Percentiles rank a stretch among this genome's conserved stretches.
These are phyloP conservation scores for Porphyrio hochstetteri DNA, from an alignment of 2,113 vertebrate species.

Conservation along the genomic window DNA sequence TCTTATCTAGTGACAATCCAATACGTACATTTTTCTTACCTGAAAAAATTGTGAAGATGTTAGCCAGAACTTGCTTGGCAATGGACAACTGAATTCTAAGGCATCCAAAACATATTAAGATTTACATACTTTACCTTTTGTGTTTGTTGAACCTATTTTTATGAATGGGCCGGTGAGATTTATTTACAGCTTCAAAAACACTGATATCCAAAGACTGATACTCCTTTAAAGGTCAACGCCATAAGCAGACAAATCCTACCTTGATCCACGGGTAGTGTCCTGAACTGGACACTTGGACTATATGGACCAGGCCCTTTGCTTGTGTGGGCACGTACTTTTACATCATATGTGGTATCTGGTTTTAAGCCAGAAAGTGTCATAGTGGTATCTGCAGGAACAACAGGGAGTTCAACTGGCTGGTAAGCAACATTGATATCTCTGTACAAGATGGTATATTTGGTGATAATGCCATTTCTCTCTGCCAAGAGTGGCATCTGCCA, in stretches of 20 bases:
- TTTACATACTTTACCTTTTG: constrained; percentile 81
- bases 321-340: constrained; percentile 99
- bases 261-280: constrained; percentile 99
- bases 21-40: constrained; percentile 75
- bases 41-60: constrained; percentile 68
- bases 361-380: constrained; percentile 92
- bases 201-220: constrained; percentile 79
- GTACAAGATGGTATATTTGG: constrained; percentile 94
- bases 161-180: constrained; percentile 74
- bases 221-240: constrained; percentile 79
- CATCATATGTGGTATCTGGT: constrained; percentile 98
- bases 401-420: constrained; percentile 90
- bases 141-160: constrained; percentile 79
- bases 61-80: constrained; percentile 73
- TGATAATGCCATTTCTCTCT: constrained; percentile 92
- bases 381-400: constrained; percentile 90
- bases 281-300: constrained; percentile 99
- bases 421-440: constrained; percentile 98
- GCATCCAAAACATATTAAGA: constrained; percentile 75
- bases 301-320: constrained; percentile 98
- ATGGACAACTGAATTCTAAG: constrained; percentile 73
- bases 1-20: constrained; percentile 38
- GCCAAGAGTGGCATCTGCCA: constrained; percentile 90
- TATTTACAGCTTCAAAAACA: constrained; percentile 78
- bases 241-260: constrained; percentile 96